phyloP scores from a whole-genome alignment of 2,888 invertebrate species.

The Amphipoea oculea region DNA sequence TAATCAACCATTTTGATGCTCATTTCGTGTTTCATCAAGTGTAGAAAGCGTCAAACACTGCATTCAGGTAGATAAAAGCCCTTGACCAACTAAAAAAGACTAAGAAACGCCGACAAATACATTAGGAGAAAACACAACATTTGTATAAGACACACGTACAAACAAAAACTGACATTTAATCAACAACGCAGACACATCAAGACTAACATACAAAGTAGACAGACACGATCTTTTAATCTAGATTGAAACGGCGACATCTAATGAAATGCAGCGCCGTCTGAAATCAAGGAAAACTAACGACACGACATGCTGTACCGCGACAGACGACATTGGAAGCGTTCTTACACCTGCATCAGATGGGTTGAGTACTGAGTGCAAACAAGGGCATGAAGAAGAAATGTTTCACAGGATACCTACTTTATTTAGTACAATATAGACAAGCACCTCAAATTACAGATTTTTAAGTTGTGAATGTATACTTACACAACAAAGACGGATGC shows the following conservation, averaged over 20 bases:
- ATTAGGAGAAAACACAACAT: conserved; percentile 15
- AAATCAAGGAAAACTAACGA: conserved; percentile 63
- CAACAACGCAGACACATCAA: conserved; percentile 32
- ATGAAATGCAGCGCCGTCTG: conserved; percentile 54
- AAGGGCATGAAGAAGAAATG: conserved; percentile 11
- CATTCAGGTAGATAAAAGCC: neutral
- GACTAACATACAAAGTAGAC: conserved; percentile 50
- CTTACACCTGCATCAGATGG: conserved; percentile 68
- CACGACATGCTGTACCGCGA: conserved; percentile 57
- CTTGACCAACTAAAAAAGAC: neutral
- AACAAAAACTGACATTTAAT: conserved; percentile 39
- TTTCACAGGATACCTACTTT: neutral
- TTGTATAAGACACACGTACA: conserved; percentile 22
- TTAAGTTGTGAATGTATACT: neutral
- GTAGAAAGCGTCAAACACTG: neutral
- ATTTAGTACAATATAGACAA: neutral
- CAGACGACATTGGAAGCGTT: conserved; percentile 60
- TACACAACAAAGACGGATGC: too few relatives aligned
- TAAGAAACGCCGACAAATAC: neutral
- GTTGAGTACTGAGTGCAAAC: conserved; percentile 62
- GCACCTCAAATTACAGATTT: neutral
- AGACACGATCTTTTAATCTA: conserved; percentile 46
- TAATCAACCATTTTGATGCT: neutral
- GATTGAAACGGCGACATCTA: conserved; percentile 47
- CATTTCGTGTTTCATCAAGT: neutral